Base-by-base conservation (phyloP, 2,888 invertebrate species). In the Psococerastis gibbosa region DNA sequence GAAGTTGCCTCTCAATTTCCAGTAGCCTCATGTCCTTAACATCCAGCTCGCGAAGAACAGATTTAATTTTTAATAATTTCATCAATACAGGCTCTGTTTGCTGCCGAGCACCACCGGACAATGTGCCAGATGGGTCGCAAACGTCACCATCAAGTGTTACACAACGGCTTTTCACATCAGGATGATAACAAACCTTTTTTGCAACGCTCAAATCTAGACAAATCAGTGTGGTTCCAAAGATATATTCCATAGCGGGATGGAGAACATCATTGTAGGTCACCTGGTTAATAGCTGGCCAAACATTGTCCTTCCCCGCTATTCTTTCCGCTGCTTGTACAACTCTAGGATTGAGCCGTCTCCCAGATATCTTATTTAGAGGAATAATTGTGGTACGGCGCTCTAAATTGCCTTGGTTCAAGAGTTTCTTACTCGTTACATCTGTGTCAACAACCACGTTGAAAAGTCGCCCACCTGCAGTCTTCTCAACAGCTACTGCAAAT, bases 91-190 rank as follows among this genome's bases (percentile, higher is more conserved):
- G 71, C 0, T 66, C 54, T 5, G 43, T 43, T 20, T 44, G 15
- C 13, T 22, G 15, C 23, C 31, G 18, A 35, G 45, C 72, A 57
- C 97, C 97, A 55, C 97, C 97, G 44, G 85, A 77, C 27, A 97
- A 66, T 6, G 80, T 80, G 52, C 97, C 98, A 42, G 77, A 68
- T 1, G 97, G 92, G 63, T 92, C 89, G 51, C 82, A 79, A 27
- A 82, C 75, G 60, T 97, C 95, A 0, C 97, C 98, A 51, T 87
- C 88, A 3, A 88, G 61, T 1, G 97, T 94, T 17, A 97, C 87
- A 55, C 75, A 73, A 48, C 75, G 74, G 31, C 69, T 70, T 51
- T 66, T 64, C 46, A 85, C 73, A 41, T 64, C 61, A 9, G 68
- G 68, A 60, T 89, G 71, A 62, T 80, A 91, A 3, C 85, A 77